phyloP scores from a whole-genome alignment of 92 coral and sea anemone genomes.

The Palythoa caribaeorum region DNA sequence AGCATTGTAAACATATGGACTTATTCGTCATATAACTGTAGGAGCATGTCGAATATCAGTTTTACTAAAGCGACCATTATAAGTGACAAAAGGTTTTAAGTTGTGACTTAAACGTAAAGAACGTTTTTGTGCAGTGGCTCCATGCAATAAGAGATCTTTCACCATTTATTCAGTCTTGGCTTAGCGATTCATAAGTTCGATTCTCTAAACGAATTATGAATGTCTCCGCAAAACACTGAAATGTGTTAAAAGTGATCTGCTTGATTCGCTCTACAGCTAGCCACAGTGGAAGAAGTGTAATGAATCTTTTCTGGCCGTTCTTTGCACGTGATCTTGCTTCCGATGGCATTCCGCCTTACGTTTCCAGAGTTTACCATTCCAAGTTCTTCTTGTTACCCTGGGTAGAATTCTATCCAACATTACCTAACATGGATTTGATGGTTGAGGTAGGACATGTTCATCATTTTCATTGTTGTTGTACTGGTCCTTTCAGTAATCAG shows the following conservation, averaged over 20 bases:
- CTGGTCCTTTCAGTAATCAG: too few relatives aligned
- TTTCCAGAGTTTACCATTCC: conserved; percentile 91
- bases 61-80: too few relatives aligned
- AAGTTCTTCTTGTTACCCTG: conserved; percentile 90
- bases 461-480: background rate
- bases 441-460: conserved; percentile 67
- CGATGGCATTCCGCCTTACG: conserved; percentile 78
- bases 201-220: background rate
- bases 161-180: background rate
- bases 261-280: conserved; percentile 48
- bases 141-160: too few relatives aligned
- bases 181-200: background rate
- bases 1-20: too few relatives aligned
- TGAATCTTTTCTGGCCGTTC: conserved; percentile 93
- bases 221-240: background rate
- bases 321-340: conserved; percentile 78
- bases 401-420: conserved; percentile 85
- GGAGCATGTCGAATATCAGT: too few relatives aligned
- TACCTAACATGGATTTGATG: conserved; percentile 87
- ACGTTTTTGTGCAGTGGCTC: too few relatives aligned
- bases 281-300: conserved; percentile 77
- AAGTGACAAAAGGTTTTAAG: too few relatives aligned
- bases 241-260: background rate
- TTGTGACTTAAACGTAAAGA: too few relatives aligned
- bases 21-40: too few relatives aligned